phyloP scores from a whole-genome alignment of 2,797 vertebrate genomes.

The Spinibarbus caldwelli region DNA sequence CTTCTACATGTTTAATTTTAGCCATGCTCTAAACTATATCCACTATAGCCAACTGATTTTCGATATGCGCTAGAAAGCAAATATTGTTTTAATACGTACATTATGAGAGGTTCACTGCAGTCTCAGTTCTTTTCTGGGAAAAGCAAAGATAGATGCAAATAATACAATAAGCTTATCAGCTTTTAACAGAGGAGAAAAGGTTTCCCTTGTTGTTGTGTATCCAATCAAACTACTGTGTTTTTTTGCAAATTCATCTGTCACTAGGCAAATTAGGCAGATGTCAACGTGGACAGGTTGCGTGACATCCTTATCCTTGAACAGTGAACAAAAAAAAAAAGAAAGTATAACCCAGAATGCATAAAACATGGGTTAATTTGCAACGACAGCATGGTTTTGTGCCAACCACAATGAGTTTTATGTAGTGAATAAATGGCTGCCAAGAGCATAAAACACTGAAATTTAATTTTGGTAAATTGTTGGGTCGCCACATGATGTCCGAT shows the following conservation, averaged over 20 bases:
- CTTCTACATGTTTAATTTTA: neutral
- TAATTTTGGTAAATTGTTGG: neutral
- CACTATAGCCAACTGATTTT: neutral
- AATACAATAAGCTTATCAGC: neutral
- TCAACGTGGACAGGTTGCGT: neutral
- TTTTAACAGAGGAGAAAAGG: neutral
- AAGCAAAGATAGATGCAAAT: neutral
- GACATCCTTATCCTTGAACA: neutral
- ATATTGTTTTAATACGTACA: constrained; percentile 35
- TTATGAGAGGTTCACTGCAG: constrained; percentile 27
- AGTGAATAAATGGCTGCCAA: constrained; percentile 2
- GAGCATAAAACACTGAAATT: neutral
- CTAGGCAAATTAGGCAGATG: constrained; percentile 9
- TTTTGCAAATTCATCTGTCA: neutral
- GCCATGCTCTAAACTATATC: neutral
- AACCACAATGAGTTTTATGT: neutral
- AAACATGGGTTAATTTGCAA: neutral
- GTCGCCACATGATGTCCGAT: neutral
- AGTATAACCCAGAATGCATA: neutral
- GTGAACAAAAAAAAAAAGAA: neutral
- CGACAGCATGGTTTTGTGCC: neutral
- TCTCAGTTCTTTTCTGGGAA: neutral
- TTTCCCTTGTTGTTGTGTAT: too few relatives aligned
- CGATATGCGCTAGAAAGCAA: constrained; percentile 9
- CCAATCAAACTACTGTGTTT: neutral